Evolutionary conservation across 2,113 vertebrate species (phyloP).

Genomic region (Chaenocephalus aceratus): DNA sequence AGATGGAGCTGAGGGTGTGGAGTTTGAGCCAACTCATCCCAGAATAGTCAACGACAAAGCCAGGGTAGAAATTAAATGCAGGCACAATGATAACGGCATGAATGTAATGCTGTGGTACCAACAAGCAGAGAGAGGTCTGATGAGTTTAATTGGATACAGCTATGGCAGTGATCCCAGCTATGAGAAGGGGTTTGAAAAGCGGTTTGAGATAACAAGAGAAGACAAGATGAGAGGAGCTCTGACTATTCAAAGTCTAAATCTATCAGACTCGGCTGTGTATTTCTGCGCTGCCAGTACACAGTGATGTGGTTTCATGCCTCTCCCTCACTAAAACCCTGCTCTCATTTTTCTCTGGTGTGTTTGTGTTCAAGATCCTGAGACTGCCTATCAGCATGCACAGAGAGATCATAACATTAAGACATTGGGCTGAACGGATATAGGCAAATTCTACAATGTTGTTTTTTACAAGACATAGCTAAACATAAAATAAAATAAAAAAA

Average conservation of each 20-base stretch:
- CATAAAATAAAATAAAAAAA: too few species aligned
- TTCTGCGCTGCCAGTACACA: constrained; percentile 79
- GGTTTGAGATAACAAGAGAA: constrained; percentile 47
- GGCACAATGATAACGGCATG: constrained; percentile 20
- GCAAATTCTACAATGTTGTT: background rate
- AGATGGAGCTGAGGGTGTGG: constrained; percentile 39
- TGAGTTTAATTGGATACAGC: constrained; percentile 65
- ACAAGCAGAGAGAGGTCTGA: constrained; percentile 20
- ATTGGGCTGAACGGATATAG: too few species aligned
- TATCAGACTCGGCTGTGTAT: constrained; percentile 71
- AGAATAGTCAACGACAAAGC: constrained; percentile 1
- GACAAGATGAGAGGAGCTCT: constrained; percentile 31
- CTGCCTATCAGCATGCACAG: background rate
- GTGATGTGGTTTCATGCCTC: constrained; percentile 58
- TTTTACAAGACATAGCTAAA: background rate
- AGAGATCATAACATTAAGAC: background rate
- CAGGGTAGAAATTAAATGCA: constrained; percentile 48
- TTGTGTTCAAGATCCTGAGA: background rate
- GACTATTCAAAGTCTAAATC: constrained; percentile 19
- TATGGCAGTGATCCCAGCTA: background rate
- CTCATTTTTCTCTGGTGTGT: background rate
- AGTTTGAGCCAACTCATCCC: constrained; percentile 23
- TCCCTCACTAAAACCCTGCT: constrained; percentile 47
- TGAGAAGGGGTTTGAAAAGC: constrained; percentile 34
- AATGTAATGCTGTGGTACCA: constrained; percentile 68